A percentile compares a stretch with the other conserved stretches of the same genome.
phyloP scores from a whole-genome alignment of 64 coral and sea anemone species.

The Pachyseris speciosa region DNA sequence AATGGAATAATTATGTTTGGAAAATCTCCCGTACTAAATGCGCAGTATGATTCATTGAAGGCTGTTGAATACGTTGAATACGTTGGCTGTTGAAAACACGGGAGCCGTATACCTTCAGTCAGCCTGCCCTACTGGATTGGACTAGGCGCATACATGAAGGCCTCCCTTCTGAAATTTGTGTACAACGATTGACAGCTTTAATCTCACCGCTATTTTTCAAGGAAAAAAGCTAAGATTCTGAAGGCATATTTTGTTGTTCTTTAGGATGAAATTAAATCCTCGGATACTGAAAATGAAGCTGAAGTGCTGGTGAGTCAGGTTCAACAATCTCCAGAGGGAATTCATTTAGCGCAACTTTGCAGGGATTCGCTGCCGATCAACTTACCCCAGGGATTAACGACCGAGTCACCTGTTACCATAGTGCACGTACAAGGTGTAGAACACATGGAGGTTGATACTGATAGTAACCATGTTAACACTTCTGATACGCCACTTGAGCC shows the following conservation, averaged over 20 bases:
- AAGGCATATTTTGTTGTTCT: not conserved
- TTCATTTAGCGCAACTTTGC: not conserved
- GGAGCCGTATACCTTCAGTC: too few species aligned
- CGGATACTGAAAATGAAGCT: conserved; percentile 83
- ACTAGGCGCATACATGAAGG: too few species aligned
- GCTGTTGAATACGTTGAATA: too few species aligned
- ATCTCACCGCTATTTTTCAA: not conserved
- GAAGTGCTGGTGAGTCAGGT: conserved; percentile 49
- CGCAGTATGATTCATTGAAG: too few species aligned
- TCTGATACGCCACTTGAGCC: not conserved
- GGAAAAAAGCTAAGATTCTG: not conserved
- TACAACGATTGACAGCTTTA: too few species aligned
- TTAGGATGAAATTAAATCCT: conserved; percentile 62
- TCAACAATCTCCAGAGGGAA: conserved; percentile 61
- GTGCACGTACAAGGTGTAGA: not conserved
- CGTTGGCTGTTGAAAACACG: too few species aligned
- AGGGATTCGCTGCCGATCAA: conserved; percentile 45
- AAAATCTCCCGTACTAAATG: too few species aligned
- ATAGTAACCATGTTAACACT: not conserved
- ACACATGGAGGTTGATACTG: not conserved
- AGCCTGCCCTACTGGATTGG: too few species aligned
- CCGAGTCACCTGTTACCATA: not conserved
- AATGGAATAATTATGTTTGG: too few species aligned
- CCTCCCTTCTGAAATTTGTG: too few species aligned
- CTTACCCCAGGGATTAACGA: conserved; percentile 34